Conservation (phyloP, 2,888 invertebrate species). For the Cyrtodaria siliqua region DNA sequence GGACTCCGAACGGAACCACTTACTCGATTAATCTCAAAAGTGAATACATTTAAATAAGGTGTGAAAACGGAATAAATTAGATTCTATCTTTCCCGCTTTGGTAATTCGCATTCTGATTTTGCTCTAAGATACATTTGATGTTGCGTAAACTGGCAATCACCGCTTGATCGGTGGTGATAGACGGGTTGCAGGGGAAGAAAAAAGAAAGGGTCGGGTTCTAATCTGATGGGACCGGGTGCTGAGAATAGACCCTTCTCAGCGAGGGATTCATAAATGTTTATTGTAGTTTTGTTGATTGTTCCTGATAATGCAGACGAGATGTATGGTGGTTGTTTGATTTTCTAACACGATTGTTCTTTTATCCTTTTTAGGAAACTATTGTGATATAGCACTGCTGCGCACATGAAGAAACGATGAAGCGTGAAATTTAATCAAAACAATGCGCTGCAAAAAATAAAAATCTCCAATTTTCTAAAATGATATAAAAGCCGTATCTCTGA, state of each 20-base stretch:
- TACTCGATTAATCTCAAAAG: constrained; percentile 36
- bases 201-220: constrained; percentile 11
- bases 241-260: constrained; percentile 2
- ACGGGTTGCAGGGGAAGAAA: neutral
- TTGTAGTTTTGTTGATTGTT: neutral
- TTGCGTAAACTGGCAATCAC: constrained; percentile 19
- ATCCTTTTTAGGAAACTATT: no score
- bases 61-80: constrained; percentile 54
- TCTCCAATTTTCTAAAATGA: no score
- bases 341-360: no score
- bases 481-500: no score
- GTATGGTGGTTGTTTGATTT: no score
- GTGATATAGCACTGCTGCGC: no score
- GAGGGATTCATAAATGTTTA: neutral
- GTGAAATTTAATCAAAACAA: no score
- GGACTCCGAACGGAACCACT: constrained; percentile 26
- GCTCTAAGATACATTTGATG: constrained; percentile 37
- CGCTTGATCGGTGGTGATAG: constrained; percentile 2
- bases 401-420: no score
- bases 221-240: constrained; percentile 25
- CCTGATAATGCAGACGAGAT: no score
- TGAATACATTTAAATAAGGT: constrained; percentile 49
- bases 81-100: constrained; percentile 40
- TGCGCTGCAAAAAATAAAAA: no score
- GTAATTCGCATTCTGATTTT: constrained; percentile 4